phyloP scores from a whole-genome alignment of 2,888 invertebrate species.

The Pecten maximus region DNA sequence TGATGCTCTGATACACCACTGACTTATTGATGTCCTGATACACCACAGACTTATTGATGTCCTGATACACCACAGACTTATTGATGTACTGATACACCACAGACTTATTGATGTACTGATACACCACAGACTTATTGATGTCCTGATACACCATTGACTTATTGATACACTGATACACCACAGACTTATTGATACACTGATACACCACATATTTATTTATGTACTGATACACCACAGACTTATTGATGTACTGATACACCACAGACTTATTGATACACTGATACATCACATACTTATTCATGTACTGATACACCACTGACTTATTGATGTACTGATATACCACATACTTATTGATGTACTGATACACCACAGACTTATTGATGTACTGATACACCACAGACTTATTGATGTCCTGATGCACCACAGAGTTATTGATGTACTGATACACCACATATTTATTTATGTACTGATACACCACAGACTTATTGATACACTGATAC shows the following conservation, averaged over 20 bases:
- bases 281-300: background rate
- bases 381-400: background rate
- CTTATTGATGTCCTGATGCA: background rate
- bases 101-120: background rate
- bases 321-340: background rate
- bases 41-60: background rate
- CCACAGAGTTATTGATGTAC: background rate
- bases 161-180: background rate
- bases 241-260: background rate
- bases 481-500: background rate
- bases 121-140: background rate
- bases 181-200: background rate
- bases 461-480: background rate
- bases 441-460: background rate
- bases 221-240: background rate
- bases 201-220: background rate
- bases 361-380: background rate
- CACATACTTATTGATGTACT: background rate
- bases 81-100: background rate
- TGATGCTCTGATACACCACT: too few relatives aligned
- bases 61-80: background rate
- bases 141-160: background rate
- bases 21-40: background rate
- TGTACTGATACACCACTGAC: too few relatives aligned
- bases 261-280: background rate